These are phyloP conservation scores for Percopsis omiscomaycus DNA, from an alignment of 2,797 vertebrate genomes.

Conservation along the genomic window DNA sequence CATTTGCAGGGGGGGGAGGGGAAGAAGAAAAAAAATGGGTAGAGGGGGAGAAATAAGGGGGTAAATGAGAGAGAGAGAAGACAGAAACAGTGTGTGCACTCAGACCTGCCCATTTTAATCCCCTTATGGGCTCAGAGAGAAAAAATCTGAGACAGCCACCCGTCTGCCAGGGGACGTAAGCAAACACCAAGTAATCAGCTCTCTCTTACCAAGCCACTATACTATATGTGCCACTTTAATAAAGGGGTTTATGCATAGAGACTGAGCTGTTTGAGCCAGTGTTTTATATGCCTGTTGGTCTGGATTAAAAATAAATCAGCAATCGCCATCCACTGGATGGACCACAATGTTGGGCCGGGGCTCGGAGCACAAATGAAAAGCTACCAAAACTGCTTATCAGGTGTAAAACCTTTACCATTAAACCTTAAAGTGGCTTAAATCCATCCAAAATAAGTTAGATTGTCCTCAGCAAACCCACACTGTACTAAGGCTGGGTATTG, in stretches of 20 bases:
- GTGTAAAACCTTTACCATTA: too few species aligned
- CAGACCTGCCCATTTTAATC: constrained; percentile 64
- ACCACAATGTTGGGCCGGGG: too few species aligned
- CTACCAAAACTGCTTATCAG: too few species aligned
- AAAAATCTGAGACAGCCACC: constrained; percentile 60
- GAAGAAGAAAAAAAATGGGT: too few species aligned
- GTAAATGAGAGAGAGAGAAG: neutral
- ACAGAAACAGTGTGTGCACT: constrained; percentile 13
- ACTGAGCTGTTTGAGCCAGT: neutral
- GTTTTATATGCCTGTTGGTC: neutral
- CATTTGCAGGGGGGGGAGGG: too few species aligned
- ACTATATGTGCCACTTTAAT: neutral
- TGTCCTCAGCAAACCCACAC: too few species aligned
- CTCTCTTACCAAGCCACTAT: constrained; percentile 11
- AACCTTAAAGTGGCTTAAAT: too few species aligned
- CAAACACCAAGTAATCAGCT: constrained; percentile 18
- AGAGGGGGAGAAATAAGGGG: constrained; percentile 3
- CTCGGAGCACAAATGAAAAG: too few species aligned
- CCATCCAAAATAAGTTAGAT: too few species aligned
- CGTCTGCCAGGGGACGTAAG: constrained; percentile 27
- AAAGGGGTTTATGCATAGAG: neutral
- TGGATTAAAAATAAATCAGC: neutral
- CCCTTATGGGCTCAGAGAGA: constrained; percentile 71
- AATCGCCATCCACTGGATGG: too few species aligned
- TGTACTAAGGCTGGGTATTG: too few species aligned